Evolutionary conservation across 2,113 vertebrate genomes (phyloP).

Genomic region (Heliornis fulica): DNA sequence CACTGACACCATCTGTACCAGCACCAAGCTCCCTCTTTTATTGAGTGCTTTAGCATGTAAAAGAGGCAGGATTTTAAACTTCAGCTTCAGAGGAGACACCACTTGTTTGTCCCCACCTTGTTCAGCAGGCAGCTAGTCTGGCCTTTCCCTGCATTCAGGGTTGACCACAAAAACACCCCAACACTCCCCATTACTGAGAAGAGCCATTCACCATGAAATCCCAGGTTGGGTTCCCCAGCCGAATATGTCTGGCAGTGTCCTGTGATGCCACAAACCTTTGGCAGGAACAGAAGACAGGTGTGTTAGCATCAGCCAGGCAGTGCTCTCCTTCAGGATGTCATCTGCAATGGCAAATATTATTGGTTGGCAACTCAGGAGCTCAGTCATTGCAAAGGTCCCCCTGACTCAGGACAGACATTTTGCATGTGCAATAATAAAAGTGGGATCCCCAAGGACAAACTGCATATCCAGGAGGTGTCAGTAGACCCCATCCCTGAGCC

Average conservation of each 20-base stretch:
- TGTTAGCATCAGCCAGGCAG: not conserved
- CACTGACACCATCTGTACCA: not conserved
- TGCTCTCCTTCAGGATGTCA: not conserved
- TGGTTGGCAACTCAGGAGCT: not conserved
- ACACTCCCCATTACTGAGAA: not conserved
- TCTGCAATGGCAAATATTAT: not conserved
- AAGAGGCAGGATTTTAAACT: not conserved
- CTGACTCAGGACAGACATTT: not conserved
- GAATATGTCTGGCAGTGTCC: accelerated
- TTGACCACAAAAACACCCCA: not conserved
- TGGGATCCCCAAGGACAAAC: not conserved
- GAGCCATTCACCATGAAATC: not conserved
- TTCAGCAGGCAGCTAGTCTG: not conserved
- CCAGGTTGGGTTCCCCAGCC: not conserved
- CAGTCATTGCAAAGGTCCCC: not conserved
- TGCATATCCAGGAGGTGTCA: accelerated
- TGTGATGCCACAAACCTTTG: not conserved
- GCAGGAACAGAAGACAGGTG: not conserved
- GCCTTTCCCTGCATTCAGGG: not conserved
- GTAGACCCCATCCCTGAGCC: not conserved
- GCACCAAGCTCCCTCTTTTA: not conserved
- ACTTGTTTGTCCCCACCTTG: not conserved
- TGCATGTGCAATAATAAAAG: not conserved
- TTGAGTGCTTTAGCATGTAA: not conserved
- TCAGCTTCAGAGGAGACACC: not conserved